Conservation (phyloP, 2,797 vertebrate genomes). For the Fistularia commersonii region DNA sequence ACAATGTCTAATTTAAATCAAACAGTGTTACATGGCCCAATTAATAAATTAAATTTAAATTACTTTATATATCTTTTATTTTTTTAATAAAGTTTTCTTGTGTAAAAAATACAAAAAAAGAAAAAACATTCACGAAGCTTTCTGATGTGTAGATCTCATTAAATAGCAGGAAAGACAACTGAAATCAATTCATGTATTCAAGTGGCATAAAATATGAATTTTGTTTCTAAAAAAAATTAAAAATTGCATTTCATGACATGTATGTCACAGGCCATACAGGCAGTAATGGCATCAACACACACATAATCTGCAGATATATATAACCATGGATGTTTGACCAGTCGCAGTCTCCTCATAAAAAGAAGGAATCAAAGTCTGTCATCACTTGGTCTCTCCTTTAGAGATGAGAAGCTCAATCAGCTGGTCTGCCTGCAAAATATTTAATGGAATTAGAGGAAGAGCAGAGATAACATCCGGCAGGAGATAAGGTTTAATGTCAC, state of each 20-base stretch:
- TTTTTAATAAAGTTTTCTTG: no score
- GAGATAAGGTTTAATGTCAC: no score
- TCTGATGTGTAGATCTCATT: no score
- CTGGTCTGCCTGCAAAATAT: constrained; percentile 84
- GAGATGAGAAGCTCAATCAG: constrained; percentile 84
- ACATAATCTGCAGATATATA: no score
- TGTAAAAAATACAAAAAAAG: no score
- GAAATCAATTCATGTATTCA: constrained; percentile 15
- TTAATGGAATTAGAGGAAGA: constrained; percentile 6
- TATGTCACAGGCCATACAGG: not conserved
- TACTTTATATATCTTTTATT: no score
- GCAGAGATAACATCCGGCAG: not conserved
- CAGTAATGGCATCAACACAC: no score
- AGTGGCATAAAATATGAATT: not conserved
- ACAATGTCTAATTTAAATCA: no score
- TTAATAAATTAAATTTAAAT: no score
- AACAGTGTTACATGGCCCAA: no score
- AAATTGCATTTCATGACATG: not conserved
- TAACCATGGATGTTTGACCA: not conserved
- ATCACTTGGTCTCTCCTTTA: constrained; percentile 74
- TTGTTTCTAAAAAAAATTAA: not conserved
- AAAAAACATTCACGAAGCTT: no score
- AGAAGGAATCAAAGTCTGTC: constrained; percentile 1
- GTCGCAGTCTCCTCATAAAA: not conserved
- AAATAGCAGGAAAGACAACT: constrained; percentile 1